Conservation (phyloP, 2,888 invertebrate species). For the Rotaria sp. region DNA sequence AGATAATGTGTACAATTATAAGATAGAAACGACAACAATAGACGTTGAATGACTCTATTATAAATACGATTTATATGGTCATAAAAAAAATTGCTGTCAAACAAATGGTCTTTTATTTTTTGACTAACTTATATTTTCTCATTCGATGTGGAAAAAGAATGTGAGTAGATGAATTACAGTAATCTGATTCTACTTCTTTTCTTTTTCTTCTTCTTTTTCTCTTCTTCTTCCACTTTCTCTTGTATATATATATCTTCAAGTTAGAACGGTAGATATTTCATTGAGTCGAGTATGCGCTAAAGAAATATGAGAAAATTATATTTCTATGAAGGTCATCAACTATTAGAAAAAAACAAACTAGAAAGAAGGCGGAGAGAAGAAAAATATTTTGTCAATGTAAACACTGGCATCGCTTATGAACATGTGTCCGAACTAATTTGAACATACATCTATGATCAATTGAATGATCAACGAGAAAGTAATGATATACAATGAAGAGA, state of each 20-base stretch:
- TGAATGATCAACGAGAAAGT: background rate
- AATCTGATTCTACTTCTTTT: background rate
- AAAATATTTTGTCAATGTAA: background rate
- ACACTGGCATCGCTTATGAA: background rate
- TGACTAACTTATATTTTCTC: background rate
- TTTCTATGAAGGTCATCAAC: background rate
- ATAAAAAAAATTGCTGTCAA: background rate
- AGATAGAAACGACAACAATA: too few relatives aligned
- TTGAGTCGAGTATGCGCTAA: background rate
- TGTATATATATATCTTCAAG: too few relatives aligned
- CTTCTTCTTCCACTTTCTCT: too few relatives aligned
- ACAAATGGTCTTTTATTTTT: background rate
- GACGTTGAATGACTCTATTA: too few relatives aligned
- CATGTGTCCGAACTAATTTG: background rate
- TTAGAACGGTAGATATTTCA: background rate
- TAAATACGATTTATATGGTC: too few relatives aligned
- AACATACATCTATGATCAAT: background rate
- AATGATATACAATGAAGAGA: background rate
- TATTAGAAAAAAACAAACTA: background rate
- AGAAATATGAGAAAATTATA: background rate
- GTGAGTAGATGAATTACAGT: background rate
- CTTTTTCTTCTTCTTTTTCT: background rate
- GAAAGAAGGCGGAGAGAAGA: too few relatives aligned
- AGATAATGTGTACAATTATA: too few relatives aligned
- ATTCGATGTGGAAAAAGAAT: background rate